Conservation (phyloP, 2,888 invertebrate species). For the Myopa testacea region DNA sequence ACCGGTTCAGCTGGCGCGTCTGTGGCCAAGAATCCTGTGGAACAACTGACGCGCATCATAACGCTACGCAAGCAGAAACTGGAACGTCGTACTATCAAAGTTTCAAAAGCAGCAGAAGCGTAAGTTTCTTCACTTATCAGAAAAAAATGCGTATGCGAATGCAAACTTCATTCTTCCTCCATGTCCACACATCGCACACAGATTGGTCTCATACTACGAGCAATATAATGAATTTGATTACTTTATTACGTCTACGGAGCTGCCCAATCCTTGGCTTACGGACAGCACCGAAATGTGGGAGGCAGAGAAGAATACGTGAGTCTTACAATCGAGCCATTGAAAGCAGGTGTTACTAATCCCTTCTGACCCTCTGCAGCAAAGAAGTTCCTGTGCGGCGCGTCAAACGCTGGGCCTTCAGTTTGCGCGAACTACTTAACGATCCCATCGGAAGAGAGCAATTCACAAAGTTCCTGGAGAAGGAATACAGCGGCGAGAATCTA, state of each 20-base stretch:
- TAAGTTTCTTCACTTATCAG: slow-evolving; percentile 70
- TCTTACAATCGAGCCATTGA: background rate
- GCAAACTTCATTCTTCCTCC: background rate
- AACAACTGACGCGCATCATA: slow-evolving; percentile 75
- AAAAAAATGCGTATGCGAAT: background rate
- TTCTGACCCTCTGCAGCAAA: slow-evolving; percentile 72
- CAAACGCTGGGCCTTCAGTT: slow-evolving; percentile 96
- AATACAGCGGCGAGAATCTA: slow-evolving; percentile 98
- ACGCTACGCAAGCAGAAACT: slow-evolving; percentile 80
- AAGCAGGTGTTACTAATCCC: background rate
- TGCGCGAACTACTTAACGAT: slow-evolving; percentile 94
- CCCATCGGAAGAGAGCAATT: slow-evolving; percentile 97
- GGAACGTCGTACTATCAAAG: slow-evolving; percentile 88
- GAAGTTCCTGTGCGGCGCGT: slow-evolving; percentile 94
- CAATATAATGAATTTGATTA: slow-evolving; percentile 98
- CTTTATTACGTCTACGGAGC: slow-evolving; percentile 91
- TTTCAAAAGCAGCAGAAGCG: slow-evolving; percentile 95
- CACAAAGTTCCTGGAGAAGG: slow-evolving; percentile 94
- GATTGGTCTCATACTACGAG: slow-evolving; percentile 91
- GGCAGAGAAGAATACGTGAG: slow-evolving; percentile 89
- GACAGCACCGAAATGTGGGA: slow-evolving; percentile 98
- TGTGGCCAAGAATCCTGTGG: slow-evolving; percentile 67
- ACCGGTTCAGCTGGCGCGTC: slow-evolving; percentile 68
- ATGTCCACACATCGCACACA: slow-evolving; percentile 60
- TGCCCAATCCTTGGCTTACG: slow-evolving; percentile 96